phyloP scores from a whole-genome alignment of 2,113 vertebrate genomes.

The Bos javanicus region DNA sequence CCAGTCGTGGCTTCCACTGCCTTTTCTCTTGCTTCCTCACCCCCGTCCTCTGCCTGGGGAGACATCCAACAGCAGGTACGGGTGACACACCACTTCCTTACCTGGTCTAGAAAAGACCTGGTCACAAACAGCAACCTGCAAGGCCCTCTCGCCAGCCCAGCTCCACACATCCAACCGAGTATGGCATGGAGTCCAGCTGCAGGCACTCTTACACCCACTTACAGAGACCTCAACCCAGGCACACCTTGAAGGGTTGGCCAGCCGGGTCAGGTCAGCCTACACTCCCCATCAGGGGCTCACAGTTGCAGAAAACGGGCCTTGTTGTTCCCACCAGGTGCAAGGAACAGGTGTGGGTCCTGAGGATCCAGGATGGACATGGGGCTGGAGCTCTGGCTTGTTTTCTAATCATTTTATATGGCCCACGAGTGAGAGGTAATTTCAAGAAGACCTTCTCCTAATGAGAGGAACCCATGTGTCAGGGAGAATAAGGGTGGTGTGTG shows the following conservation, averaged over 20 bases:
- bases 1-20: not conserved
- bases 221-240: not conserved
- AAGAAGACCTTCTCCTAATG: not conserved
- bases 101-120: not conserved
- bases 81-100: not conserved
- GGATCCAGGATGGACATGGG: not conserved
- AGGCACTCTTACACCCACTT: not conserved
- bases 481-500: not conserved
- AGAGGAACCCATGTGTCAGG: not conserved
- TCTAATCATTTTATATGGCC: not conserved
- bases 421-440: not conserved
- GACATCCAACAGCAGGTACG: accelerated
- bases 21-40: not conserved
- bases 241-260: not conserved
- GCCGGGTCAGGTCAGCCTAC: accelerated
- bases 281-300: not conserved
- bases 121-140: not conserved
- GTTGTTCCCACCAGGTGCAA: not conserved
- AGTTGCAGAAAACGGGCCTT: not conserved
- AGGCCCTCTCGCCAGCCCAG: not conserved
- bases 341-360: not conserved
- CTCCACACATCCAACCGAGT: not conserved
- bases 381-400: not conserved
- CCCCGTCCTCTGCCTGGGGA: accelerated
- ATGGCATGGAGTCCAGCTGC: not conserved